Conservation (phyloP, 2,113 vertebrate species). For the Mesembrinibis cayennensis region DNA sequence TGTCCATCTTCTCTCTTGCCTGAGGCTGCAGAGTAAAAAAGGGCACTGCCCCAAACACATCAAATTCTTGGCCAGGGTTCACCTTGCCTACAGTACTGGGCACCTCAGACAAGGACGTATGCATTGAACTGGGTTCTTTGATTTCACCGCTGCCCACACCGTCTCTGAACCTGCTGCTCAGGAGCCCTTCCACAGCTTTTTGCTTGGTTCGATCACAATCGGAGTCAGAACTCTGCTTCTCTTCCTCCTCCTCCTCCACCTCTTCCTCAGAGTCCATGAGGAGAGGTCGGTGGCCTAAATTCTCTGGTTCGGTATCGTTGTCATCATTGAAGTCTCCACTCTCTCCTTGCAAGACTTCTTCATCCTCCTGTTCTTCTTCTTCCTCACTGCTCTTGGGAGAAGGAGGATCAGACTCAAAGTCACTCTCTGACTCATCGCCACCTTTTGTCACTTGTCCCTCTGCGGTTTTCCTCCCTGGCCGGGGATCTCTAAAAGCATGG, state of each 20-base stretch:
- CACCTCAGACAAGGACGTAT: neutral
- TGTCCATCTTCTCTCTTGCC: conserved; percentile 18
- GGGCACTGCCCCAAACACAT: conserved; percentile 89
- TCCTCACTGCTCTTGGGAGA: conserved; percentile 97
- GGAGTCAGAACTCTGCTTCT: conserved; percentile 90
- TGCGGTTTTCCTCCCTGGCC: conserved; percentile 61
- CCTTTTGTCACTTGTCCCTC: conserved; percentile 57
- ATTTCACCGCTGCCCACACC: neutral
- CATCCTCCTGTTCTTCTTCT: conserved; percentile 87
- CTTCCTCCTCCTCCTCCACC: conserved; percentile 84
- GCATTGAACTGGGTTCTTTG: neutral
- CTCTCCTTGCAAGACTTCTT: conserved; percentile 87
- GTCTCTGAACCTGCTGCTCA: neutral
- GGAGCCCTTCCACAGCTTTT: conserved; percentile 40
- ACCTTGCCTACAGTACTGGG: neutral
- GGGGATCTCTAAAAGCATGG: conserved; percentile 71
- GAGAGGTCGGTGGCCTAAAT: conserved; percentile 89
- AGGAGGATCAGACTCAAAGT: conserved; percentile 95
- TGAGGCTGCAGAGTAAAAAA: conserved; percentile 75
- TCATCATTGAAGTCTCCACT: conserved; percentile 83
- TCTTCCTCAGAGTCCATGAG: conserved; percentile 98
- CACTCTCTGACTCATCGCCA: conserved; percentile 89
- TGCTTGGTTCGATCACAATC: conserved; percentile 78
- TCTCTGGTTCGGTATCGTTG: conserved; percentile 87
- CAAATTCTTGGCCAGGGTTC: conserved; percentile 70